These are phyloP conservation scores for Idaea dimidiata DNA, from an alignment of 2,888 invertebrate genomes.

Conservation along the genomic window DNA sequence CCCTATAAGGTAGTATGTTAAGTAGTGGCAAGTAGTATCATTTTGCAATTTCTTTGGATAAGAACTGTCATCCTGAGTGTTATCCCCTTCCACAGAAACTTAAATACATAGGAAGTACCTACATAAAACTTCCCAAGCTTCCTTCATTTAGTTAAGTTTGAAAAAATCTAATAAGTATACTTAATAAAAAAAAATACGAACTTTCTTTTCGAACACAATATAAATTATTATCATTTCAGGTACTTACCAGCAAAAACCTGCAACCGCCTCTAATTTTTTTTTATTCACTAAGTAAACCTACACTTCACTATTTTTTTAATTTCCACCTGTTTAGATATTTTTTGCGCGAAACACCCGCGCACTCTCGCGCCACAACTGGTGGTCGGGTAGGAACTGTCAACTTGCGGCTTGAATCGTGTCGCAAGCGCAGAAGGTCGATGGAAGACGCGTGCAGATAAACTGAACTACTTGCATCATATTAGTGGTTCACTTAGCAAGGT, in stretches of 20 bases:
- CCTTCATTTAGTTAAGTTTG: too few species aligned
- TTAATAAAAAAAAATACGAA: too few species aligned
- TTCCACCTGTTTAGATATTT: background rate
- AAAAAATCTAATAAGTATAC: too few species aligned
- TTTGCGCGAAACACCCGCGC: background rate
- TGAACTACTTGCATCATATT: background rate
- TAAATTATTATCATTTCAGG: too few species aligned
- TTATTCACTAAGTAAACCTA: background rate
- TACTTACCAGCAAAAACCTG: background rate
- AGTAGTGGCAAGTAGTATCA: too few species aligned
- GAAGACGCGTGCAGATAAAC: slow-evolving; percentile 1
- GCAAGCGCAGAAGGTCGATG: background rate
- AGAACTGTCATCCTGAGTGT: too few species aligned
- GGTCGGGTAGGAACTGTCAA: background rate
- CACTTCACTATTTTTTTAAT: background rate
- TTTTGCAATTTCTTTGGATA: too few species aligned
- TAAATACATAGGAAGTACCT: too few species aligned
- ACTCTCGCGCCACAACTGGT: background rate
- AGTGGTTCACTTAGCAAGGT: background rate
- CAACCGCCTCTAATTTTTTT: background rate
- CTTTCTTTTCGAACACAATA: too few species aligned
- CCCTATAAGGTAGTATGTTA: too few species aligned
- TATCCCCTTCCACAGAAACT: too few species aligned
- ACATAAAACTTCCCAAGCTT: too few species aligned
- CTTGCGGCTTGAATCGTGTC: background rate